Evolutionary conservation across 2,113 vertebrate species (phyloP), one percentile per base, ranked within the genome.

Genomic region (Miniopterus natalensis): DNA sequence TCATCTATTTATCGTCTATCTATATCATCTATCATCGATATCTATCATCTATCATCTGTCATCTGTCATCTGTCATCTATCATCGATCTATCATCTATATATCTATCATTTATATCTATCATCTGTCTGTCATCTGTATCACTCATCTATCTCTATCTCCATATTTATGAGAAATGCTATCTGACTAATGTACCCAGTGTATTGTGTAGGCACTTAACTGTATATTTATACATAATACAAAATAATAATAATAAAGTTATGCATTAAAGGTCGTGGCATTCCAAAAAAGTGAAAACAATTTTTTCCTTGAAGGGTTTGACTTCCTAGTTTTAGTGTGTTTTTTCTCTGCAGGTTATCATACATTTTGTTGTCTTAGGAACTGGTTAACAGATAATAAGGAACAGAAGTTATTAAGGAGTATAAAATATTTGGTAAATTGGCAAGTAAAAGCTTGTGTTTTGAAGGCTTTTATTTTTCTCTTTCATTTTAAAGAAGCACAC

Each of bases 311-410:
- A 75, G 78, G 5, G 20, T 84, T 71, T 63, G 29, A 55, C 70
- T 78, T 70, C 89, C 63, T 47, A 31, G 45, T 71, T 84, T 63
- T 83, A 73, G 53, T 51, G 1, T 79, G 42, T 29, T 47, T 49
- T 86, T 73, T 11, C 11, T 53, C 55, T 68, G 9, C 8, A 84
- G 59, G 6, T 78, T 84, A 53, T 15, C 47, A 84, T 18, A 61
- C 12, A 42, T 61, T 95, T 87, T 87, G 31, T 80, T 81, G 88
- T 75, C 59, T 83, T 75, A 71, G 61, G 17, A 78, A 89, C 49
- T 63, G 11, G 17, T 45, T 73, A 83, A 42, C 47, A 55, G 80
- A 84, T 71, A 61, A 36, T 79, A 59, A 84, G 53, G 21, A 84
- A 79, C 36, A 70, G 6, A 55, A 36, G 27, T 84, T 78, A 84